Evolutionary conservation across 2,113 vertebrate genomes (phyloP).

Genomic region (Mungos mungo): DNA sequence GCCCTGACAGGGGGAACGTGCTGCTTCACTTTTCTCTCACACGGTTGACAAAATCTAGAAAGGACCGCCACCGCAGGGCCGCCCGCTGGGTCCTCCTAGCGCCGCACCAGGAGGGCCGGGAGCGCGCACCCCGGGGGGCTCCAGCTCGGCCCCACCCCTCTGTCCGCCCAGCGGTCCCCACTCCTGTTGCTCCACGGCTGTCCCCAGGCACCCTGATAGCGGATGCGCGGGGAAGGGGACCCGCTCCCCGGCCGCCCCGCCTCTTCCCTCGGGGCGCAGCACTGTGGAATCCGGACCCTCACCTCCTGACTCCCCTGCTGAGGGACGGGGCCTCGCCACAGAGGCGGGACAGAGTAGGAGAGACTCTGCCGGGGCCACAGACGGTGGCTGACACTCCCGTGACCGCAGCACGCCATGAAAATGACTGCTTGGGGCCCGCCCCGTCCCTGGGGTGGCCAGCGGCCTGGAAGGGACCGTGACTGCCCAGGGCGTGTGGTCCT

Average conservation of each 20-base stretch:
- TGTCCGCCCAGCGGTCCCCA: neutral
- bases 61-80: neutral
- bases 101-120: too few species aligned
- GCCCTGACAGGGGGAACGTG: neutral
- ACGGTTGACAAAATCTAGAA: neutral
- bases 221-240: neutral
- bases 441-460: neutral
- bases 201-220: too few species aligned
- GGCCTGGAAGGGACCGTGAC: neutral
- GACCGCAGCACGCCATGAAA: neutral
- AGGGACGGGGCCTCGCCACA: neutral
- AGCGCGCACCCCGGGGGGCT: too few species aligned
- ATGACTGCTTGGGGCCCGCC: rapidly evolving
- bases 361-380: neutral
- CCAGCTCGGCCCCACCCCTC: neutral
- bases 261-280: too few species aligned
- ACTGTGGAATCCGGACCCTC: neutral
- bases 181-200: neutral
- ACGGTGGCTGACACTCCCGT: neutral
- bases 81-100: too few species aligned
- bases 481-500: too few species aligned
- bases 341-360: neutral
- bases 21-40: neutral
- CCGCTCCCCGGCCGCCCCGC: rapidly evolving
- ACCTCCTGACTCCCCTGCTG: neutral